Evolutionary conservation across 2,113 vertebrate species (phyloP).

Genomic region (Drymodes brunneopygia): DNA sequence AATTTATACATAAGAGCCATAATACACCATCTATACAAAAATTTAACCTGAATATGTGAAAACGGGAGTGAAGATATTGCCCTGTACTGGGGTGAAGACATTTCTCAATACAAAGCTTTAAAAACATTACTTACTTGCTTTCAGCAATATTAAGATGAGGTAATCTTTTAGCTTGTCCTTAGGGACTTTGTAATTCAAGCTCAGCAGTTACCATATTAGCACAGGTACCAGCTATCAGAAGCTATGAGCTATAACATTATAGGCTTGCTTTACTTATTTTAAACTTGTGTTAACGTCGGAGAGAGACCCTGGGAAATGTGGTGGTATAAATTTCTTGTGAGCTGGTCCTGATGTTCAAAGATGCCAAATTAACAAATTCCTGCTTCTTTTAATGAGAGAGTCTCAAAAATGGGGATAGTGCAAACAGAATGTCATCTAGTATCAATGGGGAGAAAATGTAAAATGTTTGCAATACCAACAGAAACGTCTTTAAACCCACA

Average conservation of each 20-base stretch:
- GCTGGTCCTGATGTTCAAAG: neutral
- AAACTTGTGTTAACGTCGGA: neutral
- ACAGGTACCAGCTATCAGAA: neutral
- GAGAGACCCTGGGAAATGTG: neutral
- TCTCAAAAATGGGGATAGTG: neutral
- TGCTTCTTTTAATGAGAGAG: neutral
- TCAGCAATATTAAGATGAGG: conserved; percentile 39
- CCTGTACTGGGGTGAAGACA: neutral
- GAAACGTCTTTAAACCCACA: neutral
- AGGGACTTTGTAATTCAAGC: conserved; percentile 13
- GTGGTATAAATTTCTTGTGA: neutral
- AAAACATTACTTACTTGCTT: conserved; percentile 29
- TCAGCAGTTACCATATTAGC: neutral
- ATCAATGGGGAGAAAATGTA: neutral
- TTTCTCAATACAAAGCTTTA: conserved; percentile 33
- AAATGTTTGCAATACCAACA: neutral
- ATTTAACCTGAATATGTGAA: conserved; percentile 6
- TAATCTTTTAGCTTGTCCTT: conserved; percentile 23
- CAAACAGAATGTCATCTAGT: neutral
- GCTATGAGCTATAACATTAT: neutral
- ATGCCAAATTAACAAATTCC: neutral
- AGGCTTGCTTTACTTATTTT: conserved; percentile 2
- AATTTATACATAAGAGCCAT: conserved; percentile 33
- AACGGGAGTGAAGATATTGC: conserved; percentile 3
- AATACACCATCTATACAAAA: neutral